Evolutionary conservation across 2,888 invertebrate species (phyloP), one percentile per base, ranked within the genome.

Genomic region (Metellina segmentata): DNA sequence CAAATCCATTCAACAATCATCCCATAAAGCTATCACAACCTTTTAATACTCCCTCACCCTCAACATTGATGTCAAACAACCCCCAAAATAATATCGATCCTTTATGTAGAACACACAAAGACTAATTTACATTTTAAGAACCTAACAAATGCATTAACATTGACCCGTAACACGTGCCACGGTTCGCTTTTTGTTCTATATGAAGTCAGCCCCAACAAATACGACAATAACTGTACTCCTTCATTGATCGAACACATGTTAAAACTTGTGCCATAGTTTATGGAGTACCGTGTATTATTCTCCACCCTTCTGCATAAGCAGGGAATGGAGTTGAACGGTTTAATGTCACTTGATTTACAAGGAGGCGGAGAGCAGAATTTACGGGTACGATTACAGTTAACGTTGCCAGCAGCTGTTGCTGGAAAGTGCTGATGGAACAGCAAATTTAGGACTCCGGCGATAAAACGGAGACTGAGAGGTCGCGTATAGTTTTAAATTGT

Each of bases 301-400:
- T 34, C 6, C 78, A 52, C 71, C 85, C 81, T 69, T 74, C 71
- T 72, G 79, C 81, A 79, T 72, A 87, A 79, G 87, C 61, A 81
- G 81, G 69, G 8, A 13, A 61, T n/a, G 51, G 34, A 34, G 70
- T 69, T 13, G 69, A 49, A 53, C 75, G 51, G 51, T 82, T 70
- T 90, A 90, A 90, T 90, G 83, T 90, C 78, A 71, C 89, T 72
- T 90, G 89, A 90, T 90, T 90, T 90, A 90, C 78, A 85, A 90
- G 89, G 83, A 85, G 89, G 89, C 83, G 89, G 89, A 61, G 72
- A 34, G 52, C 78, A 48, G 77, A 85, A 90, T 90, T 90, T 90
- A 83, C 78, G 72, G 77, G 74, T n/a, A 49, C 81, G 81, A 81
- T 87, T 88, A 88, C 88, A 82, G 89, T 85, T 78, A 90, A 85